Percentiles rank a stretch among this genome's conserved stretches.
These are phyloP conservation scores for Conus betulinus DNA, from an alignment of 1,140 invertebrate genomes.

Conservation along the genomic window DNA sequence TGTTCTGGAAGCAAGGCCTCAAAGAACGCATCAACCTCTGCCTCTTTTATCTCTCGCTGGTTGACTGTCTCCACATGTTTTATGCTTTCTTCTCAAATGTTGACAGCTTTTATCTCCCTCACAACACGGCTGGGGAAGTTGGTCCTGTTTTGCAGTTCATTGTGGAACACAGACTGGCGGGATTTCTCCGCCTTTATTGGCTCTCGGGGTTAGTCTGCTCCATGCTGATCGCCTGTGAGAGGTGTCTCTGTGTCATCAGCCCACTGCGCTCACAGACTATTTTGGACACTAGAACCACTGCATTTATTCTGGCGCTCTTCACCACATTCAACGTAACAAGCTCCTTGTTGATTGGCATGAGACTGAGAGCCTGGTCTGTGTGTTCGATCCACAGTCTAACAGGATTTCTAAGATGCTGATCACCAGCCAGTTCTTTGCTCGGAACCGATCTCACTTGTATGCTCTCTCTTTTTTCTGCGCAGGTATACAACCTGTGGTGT, in stretches of 20 bases:
- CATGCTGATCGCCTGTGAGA: background rate
- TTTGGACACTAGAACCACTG: background rate
- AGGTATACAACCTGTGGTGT: background rate
- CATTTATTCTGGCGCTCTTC: background rate
- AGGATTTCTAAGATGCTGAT: background rate
- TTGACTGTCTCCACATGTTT: background rate
- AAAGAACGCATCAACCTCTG: conserved; percentile 8
- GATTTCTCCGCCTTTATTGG: background rate
- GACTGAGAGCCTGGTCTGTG: background rate
- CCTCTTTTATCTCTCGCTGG: background rate
- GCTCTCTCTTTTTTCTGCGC: background rate
- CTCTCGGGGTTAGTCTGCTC: background rate
- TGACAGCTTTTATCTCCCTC: background rate
- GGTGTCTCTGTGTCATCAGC: background rate
- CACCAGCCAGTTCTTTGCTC: background rate
- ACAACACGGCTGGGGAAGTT: too few species aligned
- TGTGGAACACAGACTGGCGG: background rate
- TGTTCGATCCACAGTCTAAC: background rate
- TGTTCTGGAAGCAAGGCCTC: background rate
- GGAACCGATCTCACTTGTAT: background rate
- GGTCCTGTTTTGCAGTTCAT: background rate
- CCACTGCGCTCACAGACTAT: background rate
- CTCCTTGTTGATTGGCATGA: background rate
- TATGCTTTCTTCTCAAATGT: background rate
- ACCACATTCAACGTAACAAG: background rate